phyloP scores from a whole-genome alignment of 2,888 invertebrate genomes.

The Teinopalpus imperialis region DNA sequence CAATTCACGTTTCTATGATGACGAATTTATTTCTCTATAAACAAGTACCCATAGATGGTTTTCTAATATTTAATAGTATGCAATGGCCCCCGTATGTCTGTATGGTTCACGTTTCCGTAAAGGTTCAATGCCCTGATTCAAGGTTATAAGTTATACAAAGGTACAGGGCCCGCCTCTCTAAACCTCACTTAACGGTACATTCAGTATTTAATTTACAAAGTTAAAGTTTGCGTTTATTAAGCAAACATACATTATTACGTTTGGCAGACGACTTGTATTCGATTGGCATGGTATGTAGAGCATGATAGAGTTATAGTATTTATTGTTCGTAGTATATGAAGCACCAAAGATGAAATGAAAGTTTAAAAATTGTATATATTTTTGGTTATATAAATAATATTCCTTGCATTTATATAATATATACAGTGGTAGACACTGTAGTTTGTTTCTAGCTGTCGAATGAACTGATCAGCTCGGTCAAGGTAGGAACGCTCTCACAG shows the following conservation, averaged over 20 bases:
- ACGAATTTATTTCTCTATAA: no score
- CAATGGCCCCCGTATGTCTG: conserved; percentile 8
- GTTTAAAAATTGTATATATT: conserved; percentile 17
- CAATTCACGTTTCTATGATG: no score
- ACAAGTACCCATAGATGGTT: neutral
- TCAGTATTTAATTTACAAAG: conserved; percentile 19
- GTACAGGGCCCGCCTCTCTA: conserved; percentile 38
- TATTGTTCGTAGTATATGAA: neutral
- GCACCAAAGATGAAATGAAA: conserved; percentile 11
- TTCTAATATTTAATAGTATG: conserved; percentile 5
- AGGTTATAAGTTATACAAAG: conserved; percentile 43
- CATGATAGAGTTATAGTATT: neutral
- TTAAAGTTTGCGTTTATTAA: conserved; percentile 5
- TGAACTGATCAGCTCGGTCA: no score
- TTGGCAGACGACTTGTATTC: conserved; percentile 5
- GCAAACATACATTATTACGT: conserved; percentile 2
- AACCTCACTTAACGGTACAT: conserved; percentile 32
- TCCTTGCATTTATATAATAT: no score
- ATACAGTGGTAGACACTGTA: no score
- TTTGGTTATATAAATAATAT: no score
- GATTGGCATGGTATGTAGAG: no score
- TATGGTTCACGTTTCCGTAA: conserved; percentile 7
- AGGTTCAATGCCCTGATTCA: conserved; percentile 39
- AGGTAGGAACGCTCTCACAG: no score
- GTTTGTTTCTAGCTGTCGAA: no score